phyloP scores from a whole-genome alignment of 1,140 invertebrate genomes.

The Papilio xuthus region DNA sequence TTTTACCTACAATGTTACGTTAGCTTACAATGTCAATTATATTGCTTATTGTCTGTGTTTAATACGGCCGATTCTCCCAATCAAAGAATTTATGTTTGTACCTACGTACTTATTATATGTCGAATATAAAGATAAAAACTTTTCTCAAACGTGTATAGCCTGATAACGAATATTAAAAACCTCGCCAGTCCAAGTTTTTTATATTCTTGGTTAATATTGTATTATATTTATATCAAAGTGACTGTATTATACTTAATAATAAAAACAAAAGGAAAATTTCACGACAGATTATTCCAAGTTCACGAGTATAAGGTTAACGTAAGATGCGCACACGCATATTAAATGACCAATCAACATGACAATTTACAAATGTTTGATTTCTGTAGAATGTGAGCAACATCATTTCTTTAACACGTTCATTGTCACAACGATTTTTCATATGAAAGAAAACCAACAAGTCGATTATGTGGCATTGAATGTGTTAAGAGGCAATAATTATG shows the following conservation, averaged over 20 bases:
- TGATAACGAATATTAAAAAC: not conserved
- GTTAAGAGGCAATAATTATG: no score
- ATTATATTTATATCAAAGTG: no score
- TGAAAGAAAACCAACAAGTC: no score
- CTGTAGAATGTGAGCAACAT: not conserved
- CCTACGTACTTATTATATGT: not conserved
- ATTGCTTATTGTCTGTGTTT: not conserved
- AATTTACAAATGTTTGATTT: not conserved
- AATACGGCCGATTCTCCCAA: not conserved
- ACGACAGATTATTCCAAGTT: not conserved
- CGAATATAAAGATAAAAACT: not conserved
- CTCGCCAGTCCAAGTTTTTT: no score
- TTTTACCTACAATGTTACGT: not conserved
- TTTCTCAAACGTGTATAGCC: not conserved
- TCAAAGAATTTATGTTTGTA: not conserved
- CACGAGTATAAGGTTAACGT: not conserved
- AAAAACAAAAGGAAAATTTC: not conserved
- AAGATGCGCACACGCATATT: not conserved
- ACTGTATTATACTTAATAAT: no score
- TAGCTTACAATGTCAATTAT: not conserved
- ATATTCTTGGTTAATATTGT: no score
- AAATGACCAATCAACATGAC: not conserved
- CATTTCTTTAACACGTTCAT: not conserved
- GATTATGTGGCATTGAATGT: no score
- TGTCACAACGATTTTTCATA: no score